phyloP scores from a whole-genome alignment of 2,888 invertebrate genomes.

The Erynnis tages region DNA sequence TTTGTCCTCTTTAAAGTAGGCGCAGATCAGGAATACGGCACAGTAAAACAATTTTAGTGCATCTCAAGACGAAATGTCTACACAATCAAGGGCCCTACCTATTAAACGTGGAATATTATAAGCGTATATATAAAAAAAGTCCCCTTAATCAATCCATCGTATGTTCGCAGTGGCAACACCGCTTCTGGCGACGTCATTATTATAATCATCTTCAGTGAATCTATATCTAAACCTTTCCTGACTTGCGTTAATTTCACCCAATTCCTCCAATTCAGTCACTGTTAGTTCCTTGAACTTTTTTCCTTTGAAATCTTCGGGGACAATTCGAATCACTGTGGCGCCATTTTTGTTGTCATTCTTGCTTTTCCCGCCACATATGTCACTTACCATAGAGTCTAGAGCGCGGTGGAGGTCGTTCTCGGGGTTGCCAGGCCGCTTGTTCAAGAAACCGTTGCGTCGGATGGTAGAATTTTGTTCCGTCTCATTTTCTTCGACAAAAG shows the following conservation, averaged over 20 bases:
- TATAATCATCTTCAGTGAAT: conserved; percentile 60
- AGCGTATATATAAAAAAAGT: not conserved
- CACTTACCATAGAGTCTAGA: conserved; percentile 59
- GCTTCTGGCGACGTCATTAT: conserved; percentile 48
- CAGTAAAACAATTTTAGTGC: too few relatives aligned
- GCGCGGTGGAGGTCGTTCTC: conserved; percentile 59
- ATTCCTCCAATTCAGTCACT: conserved; percentile 53
- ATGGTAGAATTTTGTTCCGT: conserved; percentile 35
- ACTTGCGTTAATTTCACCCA: conserved; percentile 57
- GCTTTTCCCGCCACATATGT: conserved; percentile 43
- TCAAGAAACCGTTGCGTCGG: conserved; percentile 57
- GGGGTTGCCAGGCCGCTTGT: conserved; percentile 57
- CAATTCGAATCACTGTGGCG: conserved; percentile 33
- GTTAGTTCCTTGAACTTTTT: conserved; percentile 60
- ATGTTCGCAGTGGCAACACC: conserved; percentile 42
- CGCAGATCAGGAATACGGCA: too few relatives aligned
- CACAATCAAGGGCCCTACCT: too few relatives aligned
- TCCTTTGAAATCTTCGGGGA: conserved; percentile 55
- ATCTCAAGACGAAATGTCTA: too few relatives aligned
- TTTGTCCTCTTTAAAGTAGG: too few relatives aligned
- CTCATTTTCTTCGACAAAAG: conserved; percentile 42
- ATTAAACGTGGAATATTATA: not conserved
- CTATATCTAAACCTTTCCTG: conserved; percentile 64
- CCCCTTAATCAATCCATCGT: conserved; percentile 57
- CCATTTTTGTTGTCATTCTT: conserved; percentile 27